Evolutionary conservation across 2,888 invertebrate species (phyloP).

Genomic region (Scaptomyza flava): DNA sequence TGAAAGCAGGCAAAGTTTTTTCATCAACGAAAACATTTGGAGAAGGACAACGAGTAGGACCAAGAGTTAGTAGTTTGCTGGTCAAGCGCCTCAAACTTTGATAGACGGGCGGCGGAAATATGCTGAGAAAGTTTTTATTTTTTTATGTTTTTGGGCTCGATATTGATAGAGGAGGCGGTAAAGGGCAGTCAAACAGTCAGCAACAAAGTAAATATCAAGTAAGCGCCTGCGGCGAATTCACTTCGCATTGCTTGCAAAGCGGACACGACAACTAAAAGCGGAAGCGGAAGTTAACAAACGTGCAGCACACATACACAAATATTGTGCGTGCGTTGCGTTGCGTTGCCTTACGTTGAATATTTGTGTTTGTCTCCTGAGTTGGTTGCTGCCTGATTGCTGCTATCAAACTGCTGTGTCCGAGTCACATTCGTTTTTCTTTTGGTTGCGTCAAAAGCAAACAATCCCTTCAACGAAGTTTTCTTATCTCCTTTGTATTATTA

Average conservation of each 20-base stretch:
- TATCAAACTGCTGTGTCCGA: conserved; percentile 42
- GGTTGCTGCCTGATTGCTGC: conserved; percentile 36
- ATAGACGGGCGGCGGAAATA: conserved; percentile 66
- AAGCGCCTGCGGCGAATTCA: conserved; percentile 71
- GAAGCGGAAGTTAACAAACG: conserved; percentile 76
- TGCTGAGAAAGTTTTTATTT: conserved; percentile 55
- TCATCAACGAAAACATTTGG: conserved; percentile 79
- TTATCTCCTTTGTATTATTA: conserved; percentile 28
- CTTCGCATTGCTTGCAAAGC: conserved; percentile 44
- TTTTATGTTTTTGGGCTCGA: conserved; percentile 12
- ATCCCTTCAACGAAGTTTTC: background rate
- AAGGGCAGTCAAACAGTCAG: conserved; percentile 45
- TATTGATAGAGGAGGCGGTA: conserved; percentile 6
- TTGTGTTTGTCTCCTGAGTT: conserved; percentile 21
- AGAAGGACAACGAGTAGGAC: conserved; percentile 18
- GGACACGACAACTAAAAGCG: conserved; percentile 73
- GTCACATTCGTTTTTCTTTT: conserved; percentile 2
- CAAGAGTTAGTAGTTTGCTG: conserved; percentile 62
- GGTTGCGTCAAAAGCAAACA: conserved; percentile 21
- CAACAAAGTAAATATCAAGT: conserved; percentile 79
- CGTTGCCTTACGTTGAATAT: conserved; percentile 6
- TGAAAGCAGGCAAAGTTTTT: conserved; percentile 76
- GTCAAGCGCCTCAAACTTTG: conserved; percentile 71
- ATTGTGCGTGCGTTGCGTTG: conserved; percentile 59
- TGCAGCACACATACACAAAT: conserved; percentile 36